Evolutionary conservation across 2,888 invertebrate genomes (phyloP), one percentile per base, ranked within the genome.

Genomic region (Sisyra terminalis): DNA sequence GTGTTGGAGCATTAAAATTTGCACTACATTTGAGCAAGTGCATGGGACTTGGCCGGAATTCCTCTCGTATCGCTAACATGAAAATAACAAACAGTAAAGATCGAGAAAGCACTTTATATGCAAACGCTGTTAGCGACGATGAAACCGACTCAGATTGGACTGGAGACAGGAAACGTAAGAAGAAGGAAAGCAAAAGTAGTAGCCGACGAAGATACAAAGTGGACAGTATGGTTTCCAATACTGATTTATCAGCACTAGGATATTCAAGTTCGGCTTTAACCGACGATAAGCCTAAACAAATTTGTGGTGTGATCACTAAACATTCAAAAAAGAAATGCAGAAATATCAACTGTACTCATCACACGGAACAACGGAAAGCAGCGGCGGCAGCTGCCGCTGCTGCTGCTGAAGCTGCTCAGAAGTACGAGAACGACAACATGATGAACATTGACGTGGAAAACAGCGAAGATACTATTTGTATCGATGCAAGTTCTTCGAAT

Each of bases 121-220:
- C 35, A 8, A 35, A 35, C 13, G 24, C 35, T 8, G 17, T 17
- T 6, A 43, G 43, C 15, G 43, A 43, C 11, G 43, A 43, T 30
- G 43, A 43, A 43, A 32, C 17, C 8, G 43, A 43, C 38, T 14
- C 43, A 11, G 43, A 43, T 30, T 43, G 43, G 43, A 16, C 34
- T 18, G 43, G 43, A 7, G 38, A 43, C 13, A 43, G 38, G 15
- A 43, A 43, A 37, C 30, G 43, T 17, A 37, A 37, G 17, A 43
- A 43, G 37, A 37, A 37, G 6, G 38, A 37, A 17, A 43, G 29
- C 16, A 35, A 34, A 15, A 24, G 32, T 30, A 35, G 14, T 6
- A 41, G 34, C 34, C 32, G 34, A 16, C n/a, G 29, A 9, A 32
- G 34, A 31, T 13, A 17, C 34, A 41, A 41, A 41, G 29, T 11